Evolutionary conservation across 1,140 invertebrate genomes (phyloP).

Genomic region (Pentalonia nigronervosa): DNA sequence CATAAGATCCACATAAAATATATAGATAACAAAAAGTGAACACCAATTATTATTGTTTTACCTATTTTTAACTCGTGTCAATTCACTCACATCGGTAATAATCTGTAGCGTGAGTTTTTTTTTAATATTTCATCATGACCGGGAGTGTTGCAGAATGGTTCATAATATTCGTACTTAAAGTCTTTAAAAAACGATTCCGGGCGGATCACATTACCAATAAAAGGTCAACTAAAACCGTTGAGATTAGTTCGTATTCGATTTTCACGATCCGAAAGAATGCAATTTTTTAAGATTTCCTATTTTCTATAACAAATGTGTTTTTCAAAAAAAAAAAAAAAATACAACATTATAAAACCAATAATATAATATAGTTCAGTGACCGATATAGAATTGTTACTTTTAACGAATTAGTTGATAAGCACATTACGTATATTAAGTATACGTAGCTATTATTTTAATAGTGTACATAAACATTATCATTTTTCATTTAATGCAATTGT

Average conservation of each 20-base stretch:
- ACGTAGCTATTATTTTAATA: not conserved
- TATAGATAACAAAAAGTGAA: not conserved
- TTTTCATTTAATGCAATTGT: not conserved
- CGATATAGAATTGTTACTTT: not conserved
- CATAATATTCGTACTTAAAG: not conserved
- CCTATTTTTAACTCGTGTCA: not conserved
- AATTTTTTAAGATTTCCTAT: not conserved
- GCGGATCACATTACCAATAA: not conserved
- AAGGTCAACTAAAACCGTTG: not conserved
- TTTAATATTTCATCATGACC: not conserved
- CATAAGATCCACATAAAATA: not conserved
- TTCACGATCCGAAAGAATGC: not conserved
- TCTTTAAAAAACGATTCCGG: not conserved
- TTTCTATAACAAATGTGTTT: not conserved
- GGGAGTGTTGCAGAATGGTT: not conserved
- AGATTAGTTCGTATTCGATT: not conserved
- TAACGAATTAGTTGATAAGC: not conserved
- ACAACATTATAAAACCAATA: not conserved
- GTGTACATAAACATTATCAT: not conserved
- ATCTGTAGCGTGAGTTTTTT: not conserved
- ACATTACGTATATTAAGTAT: not conserved
- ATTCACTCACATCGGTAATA: not conserved
- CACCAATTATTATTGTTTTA: not conserved
- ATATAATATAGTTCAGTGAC: not conserved
- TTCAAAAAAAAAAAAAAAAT: not conserved